These are phyloP conservation scores for Microchirus variegatus DNA, from an alignment of 2,797 vertebrate genomes.

Conservation along the genomic window DNA sequence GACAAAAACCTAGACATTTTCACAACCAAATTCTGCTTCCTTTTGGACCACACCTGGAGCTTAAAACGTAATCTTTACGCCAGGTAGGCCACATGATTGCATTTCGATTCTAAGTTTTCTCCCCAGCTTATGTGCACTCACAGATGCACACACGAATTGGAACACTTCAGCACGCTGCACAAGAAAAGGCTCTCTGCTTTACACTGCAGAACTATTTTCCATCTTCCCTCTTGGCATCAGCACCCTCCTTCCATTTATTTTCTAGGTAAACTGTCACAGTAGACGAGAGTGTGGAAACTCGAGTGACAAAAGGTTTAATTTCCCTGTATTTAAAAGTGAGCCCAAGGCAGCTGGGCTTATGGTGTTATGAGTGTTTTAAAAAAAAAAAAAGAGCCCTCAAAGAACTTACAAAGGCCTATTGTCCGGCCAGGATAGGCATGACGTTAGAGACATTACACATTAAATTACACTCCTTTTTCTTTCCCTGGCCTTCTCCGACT, in stretches of 20 bases:
- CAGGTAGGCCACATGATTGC: neutral
- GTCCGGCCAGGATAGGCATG: slow-evolving; percentile 49
- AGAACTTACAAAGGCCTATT: slow-evolving; percentile 61
- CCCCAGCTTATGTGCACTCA: slow-evolving; percentile 17
- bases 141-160: slow-evolving; percentile 15
- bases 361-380: slow-evolving; percentile 44
- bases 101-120: neutral
- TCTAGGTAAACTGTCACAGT: slow-evolving; percentile 39
- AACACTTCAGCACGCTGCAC: slow-evolving; percentile 18
- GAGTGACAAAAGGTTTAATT: slow-evolving; percentile 62
- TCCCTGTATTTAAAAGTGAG: slow-evolving; percentile 52
- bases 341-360: slow-evolving; percentile 40
- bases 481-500: slow-evolving; percentile 42
- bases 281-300: slow-evolving; percentile 50
- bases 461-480: slow-evolving; percentile 58
- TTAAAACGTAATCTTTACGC: slow-evolving; percentile 22
- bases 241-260: slow-evolving; percentile 43
- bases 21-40: too few relatives aligned
- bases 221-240: slow-evolving; percentile 44
- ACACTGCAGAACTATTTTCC: slow-evolving; percentile 46
- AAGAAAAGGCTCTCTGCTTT: slow-evolving; percentile 37
- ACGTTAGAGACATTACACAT: slow-evolving; percentile 57
- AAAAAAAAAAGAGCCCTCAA: slow-evolving; percentile 49
- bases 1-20: neutral
- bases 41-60: too few relatives aligned